phyloP scores from a whole-genome alignment of 64 coral and sea anemone genomes.

The Catalaphyllia jardinei region DNA sequence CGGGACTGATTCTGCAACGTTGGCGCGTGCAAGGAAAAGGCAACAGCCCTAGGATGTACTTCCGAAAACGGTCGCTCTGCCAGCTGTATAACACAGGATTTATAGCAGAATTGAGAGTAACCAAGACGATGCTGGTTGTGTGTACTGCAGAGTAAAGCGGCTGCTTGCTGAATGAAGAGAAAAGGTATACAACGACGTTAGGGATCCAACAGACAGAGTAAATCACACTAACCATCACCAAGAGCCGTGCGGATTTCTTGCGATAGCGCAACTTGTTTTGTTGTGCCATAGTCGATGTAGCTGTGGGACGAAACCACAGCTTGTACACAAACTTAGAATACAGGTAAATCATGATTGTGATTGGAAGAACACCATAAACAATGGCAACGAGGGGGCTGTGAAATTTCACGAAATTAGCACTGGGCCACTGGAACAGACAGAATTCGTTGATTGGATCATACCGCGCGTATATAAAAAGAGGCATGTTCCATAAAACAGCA shows the following conservation, averaged over 20 bases:
- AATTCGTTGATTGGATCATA: slow-evolving; percentile 41
- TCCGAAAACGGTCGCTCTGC: slow-evolving; percentile 22
- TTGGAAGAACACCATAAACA: slow-evolving; percentile 25
- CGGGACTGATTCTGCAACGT: neutral
- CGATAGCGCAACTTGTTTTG: neutral
- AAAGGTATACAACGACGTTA: neutral
- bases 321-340: slow-evolving; percentile 48
- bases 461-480: slow-evolving; percentile 23
- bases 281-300: neutral
- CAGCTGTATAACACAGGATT: slow-evolving; percentile 55
- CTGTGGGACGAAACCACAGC: neutral
- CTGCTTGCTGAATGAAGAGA: slow-evolving; percentile 7
- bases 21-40: neutral
- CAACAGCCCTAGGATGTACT: neutral
- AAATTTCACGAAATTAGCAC: neutral
- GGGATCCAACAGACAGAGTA: slow-evolving; percentile 37
- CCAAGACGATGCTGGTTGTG: slow-evolving; percentile 40
- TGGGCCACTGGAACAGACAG: slow-evolving; percentile 38
- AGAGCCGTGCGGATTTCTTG: slow-evolving; percentile 6
- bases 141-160: slow-evolving; percentile 5
- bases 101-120: slow-evolving; percentile 45
- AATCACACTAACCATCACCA: slow-evolving; percentile 27
- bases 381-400: slow-evolving; percentile 13
- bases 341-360: slow-evolving; percentile 40
- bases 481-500: slow-evolving; percentile 23